A percentile compares a stretch with the other conserved stretches of the same genome.
These are phyloP conservation scores for Imbricaverruca yamaguchii DNA, from an alignment of 2,888 invertebrate species.

Conservation along the genomic window DNA sequence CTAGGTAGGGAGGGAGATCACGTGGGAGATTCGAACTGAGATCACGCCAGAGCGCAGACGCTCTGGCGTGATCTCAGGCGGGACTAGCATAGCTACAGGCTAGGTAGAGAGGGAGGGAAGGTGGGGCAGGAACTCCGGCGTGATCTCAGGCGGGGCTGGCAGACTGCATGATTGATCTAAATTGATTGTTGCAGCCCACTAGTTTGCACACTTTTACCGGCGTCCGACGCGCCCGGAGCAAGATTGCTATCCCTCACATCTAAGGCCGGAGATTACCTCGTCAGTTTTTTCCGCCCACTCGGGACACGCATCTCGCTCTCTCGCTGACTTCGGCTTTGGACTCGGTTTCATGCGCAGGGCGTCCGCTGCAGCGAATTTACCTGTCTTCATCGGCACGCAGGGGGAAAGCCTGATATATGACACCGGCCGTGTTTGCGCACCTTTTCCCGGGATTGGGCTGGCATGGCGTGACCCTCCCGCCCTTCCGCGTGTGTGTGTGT, in stretches of 20 bases:
- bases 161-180: background rate
- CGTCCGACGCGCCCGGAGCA: background rate
- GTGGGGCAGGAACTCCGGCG: background rate
- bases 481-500: background rate
- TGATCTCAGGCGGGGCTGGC: background rate
- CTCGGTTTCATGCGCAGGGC: background rate
- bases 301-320: background rate
- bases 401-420: background rate
- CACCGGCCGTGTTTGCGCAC: background rate
- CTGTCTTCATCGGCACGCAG: background rate
- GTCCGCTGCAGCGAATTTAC: background rate
- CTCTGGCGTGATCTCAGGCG: no score
- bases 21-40: no score
- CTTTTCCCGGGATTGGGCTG: background rate
- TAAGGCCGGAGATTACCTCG: background rate
- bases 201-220: background rate
- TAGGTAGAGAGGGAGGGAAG: no score
- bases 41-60: no score
- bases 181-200: background rate
- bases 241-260: background rate
- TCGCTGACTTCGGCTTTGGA: background rate
- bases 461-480: background rate
- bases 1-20: no score
- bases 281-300: background rate
- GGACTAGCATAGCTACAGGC: no score